These are phyloP conservation scores for Mesitornis unicolor DNA, from an alignment of 2,113 vertebrate species.

Conservation along the genomic window DNA sequence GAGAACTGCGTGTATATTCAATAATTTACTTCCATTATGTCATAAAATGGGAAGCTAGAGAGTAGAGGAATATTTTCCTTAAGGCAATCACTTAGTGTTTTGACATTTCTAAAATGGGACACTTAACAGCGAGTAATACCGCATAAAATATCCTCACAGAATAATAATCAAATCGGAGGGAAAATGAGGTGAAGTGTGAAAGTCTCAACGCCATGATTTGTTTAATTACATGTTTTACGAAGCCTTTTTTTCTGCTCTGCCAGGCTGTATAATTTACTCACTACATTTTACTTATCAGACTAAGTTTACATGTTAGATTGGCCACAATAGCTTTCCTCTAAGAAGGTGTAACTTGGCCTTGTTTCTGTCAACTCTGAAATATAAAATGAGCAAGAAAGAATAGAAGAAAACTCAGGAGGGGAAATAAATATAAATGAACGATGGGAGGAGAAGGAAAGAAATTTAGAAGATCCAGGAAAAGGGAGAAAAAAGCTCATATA, in stretches of 20 bases:
- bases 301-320: background rate
- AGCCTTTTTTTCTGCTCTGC: background rate
- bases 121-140: background rate
- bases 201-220: background rate
- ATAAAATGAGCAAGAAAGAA: background rate
- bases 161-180: constrained; percentile 14
- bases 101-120: constrained; percentile 48
- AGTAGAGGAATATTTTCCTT: constrained; percentile 13
- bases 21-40: constrained; percentile 16
- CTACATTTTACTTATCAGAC: background rate
- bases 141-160: constrained; percentile 6
- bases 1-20: background rate
- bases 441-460: background rate
- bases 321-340: background rate
- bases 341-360: background rate
- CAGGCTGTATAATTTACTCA: background rate
- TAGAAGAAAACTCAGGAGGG: background rate
- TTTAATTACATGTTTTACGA: background rate
- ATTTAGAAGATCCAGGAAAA: background rate
- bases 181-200: constrained; percentile 47
- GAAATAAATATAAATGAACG: background rate
- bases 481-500: background rate
- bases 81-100: constrained; percentile 37
- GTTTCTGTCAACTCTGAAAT: background rate
- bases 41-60: background rate